phyloP scores from a whole-genome alignment of 1,140 invertebrate genomes.

The Caenorhabditis inopinata region DNA sequence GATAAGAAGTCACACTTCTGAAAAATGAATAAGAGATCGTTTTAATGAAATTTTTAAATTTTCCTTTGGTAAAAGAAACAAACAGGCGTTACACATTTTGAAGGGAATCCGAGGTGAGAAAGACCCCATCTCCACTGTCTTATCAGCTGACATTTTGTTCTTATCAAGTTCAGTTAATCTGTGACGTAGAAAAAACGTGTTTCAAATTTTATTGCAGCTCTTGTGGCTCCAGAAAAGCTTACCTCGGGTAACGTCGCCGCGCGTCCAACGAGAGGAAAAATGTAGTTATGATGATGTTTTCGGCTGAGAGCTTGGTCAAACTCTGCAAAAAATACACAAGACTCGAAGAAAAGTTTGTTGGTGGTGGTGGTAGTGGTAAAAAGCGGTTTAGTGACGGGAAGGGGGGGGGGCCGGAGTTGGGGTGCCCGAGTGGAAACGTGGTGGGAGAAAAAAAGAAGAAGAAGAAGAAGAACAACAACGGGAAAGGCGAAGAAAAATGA shows the following conservation, averaged over 20 bases:
- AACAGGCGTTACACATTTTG: too few relatives aligned
- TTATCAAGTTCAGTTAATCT: background rate
- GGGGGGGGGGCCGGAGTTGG: slow-evolving; percentile 22
- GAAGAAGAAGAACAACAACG: slow-evolving; percentile 20
- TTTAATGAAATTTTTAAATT: too few relatives aligned
- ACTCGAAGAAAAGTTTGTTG: slow-evolving; percentile 14
- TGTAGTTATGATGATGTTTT: slow-evolving; percentile 33
- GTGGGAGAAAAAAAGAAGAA: background rate
- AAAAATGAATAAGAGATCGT: too few relatives aligned
- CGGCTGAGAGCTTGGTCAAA: slow-evolving; percentile 18
- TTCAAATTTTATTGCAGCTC: background rate
- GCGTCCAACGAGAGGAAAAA: slow-evolving; percentile 22
- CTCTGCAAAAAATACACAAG: slow-evolving; percentile 21
- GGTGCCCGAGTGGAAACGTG: slow-evolving; percentile 23
- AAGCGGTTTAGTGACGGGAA: slow-evolving; percentile 22
- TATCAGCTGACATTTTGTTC: background rate
- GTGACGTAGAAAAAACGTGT: background rate
- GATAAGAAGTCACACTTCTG: too few relatives aligned
- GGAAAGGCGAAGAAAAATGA: slow-evolving; percentile 28
- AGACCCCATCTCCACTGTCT: too few relatives aligned
- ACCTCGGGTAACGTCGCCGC: slow-evolving; percentile 25
- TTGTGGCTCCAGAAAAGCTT: background rate
- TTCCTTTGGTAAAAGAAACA: too few relatives aligned
- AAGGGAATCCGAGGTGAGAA: too few relatives aligned
- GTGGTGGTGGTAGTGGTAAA: background rate